Percentiles rank a stretch among this genome's conserved stretches.
Conservation (phyloP, 2,113 vertebrate species). For the Gasterosteus aculeatus region DNA sequence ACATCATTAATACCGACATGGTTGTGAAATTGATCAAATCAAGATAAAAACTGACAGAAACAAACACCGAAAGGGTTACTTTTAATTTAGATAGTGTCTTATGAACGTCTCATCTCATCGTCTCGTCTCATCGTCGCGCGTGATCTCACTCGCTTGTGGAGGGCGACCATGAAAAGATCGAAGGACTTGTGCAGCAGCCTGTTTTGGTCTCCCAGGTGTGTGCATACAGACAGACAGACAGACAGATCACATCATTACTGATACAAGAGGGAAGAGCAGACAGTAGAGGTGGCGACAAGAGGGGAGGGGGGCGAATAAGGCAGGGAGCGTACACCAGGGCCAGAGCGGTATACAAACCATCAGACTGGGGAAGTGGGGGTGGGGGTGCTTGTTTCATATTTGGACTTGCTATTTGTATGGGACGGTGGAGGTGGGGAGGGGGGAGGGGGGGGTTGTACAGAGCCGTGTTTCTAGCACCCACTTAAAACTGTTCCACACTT, state of each 20-base stretch:
- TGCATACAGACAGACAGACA: conserved; percentile 43
- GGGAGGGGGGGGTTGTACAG: conserved; percentile 5
- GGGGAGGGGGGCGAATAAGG: conserved; percentile 14
- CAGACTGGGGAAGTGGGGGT: conserved; percentile 38
- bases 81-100: conserved; percentile 52
- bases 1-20: conserved; percentile 65
- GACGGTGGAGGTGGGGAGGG: background rate
- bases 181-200: conserved; percentile 56
- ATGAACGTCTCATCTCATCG: conserved; percentile 10
- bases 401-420: conserved; percentile 57
- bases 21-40: conserved; percentile 58
- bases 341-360: conserved; percentile 63
- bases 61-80: conserved; percentile 14
- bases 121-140: background rate
- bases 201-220: conserved; percentile 72
- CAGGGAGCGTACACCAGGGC: conserved; percentile 32
- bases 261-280: conserved; percentile 46
- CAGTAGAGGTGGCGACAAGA: background rate
- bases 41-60: conserved; percentile 1
- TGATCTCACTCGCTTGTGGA: conserved; percentile 34
- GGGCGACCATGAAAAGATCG: conserved; percentile 68
- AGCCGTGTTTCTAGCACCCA: conserved; percentile 50
- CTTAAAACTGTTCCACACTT: conserved; percentile 56
- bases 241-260: conserved; percentile 50
- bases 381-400: conserved; percentile 59